Evolutionary conservation across 1,140 invertebrate species (phyloP).

Genomic region (Homarus americanus): DNA sequence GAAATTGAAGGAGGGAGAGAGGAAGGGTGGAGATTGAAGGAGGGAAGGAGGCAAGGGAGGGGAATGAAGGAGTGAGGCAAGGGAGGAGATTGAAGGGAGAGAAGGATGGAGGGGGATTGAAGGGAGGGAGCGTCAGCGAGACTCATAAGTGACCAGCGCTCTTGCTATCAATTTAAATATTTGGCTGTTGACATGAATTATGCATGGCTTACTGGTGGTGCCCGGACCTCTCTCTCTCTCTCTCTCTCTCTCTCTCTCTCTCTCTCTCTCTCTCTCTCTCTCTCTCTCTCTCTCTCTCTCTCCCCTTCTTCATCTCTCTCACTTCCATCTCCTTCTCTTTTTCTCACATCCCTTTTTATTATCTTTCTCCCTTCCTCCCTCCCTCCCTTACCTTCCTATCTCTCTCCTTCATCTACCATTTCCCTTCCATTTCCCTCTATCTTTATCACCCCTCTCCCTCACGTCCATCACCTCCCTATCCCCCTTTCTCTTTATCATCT

Average conservation of each 20-base stretch:
- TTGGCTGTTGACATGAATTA: background rate
- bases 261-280: constrained; percentile 35
- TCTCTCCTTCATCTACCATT: background rate
- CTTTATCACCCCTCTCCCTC: too few species aligned
- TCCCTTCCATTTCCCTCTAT: too few species aligned
- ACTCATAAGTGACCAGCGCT: background rate
- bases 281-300: constrained; percentile 28
- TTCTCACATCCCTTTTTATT: too few species aligned
- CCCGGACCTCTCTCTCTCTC: constrained; percentile 17
- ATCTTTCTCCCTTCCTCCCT: background rate
- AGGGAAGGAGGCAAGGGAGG: too few species aligned
- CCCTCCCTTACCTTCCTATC: constrained; percentile 8
- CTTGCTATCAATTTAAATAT: constrained; percentile 6
- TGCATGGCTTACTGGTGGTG: background rate
- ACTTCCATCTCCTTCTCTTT: background rate
- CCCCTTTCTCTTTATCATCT: too few species aligned
- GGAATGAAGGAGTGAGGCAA: too few species aligned
- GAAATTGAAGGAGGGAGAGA: too few species aligned
- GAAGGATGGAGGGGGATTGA: background rate
- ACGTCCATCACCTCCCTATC: background rate
- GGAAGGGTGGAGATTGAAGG: too few species aligned
- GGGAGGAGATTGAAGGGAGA: too few species aligned
- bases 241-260: constrained; percentile 36
- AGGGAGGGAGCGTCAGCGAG: background rate
- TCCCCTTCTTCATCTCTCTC: background rate